Base-by-base conservation (phyloP, 2,888 invertebrate genomes). In the Caenorhabditis sp. region DNA sequence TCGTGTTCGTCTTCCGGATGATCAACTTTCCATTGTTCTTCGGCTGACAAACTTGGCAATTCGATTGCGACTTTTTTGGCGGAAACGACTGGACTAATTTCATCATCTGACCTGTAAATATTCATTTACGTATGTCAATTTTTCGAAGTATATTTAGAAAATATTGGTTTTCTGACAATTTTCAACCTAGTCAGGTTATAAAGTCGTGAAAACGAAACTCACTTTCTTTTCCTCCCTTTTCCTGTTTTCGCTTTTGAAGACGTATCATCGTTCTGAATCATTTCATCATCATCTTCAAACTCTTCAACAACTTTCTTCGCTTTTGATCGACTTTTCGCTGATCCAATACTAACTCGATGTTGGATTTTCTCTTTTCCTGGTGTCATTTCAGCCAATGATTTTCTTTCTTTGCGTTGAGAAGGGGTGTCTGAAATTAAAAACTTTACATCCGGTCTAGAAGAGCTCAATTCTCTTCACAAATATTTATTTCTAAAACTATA, bases 11-110 rank as follows among this genome's bases (percentile, higher is more conserved):
- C 77, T 19, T 67, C 64, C 14, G 86, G 83, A 58, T 81, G 79
- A 59, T 87, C 87, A 14, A 79, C 83, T 0, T 51, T 58, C 50
- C 81, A 73, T 58, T 86, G 86, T 27, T 84, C 77, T 14, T 79
- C 81, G 1, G 78, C 68, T 2, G 69, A 59, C 19, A 84, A 62
- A 17, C 60, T 54, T n/a, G 79, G 76, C 0, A 62, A 49, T 26
- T 58, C 62, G 10, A 61, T 21, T 10, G 57, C 49, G 0, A 58
- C 62, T 19, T 67, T 69, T 62, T 80, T 80, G 4, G 73, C 64
- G 12, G 74, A n/a, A 1, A 71, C 19, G 21, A 58, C n/a, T 1
- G 31, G 17, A 1, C 31, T 2, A 3, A 57, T 57, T 0, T 53
- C 27, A 2, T 19, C 31, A 12, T 72, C 71, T 12, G 66, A 62